phyloP scores from a whole-genome alignment of 2,888 invertebrate species.

The Caenorhabditis macrosperma region DNA sequence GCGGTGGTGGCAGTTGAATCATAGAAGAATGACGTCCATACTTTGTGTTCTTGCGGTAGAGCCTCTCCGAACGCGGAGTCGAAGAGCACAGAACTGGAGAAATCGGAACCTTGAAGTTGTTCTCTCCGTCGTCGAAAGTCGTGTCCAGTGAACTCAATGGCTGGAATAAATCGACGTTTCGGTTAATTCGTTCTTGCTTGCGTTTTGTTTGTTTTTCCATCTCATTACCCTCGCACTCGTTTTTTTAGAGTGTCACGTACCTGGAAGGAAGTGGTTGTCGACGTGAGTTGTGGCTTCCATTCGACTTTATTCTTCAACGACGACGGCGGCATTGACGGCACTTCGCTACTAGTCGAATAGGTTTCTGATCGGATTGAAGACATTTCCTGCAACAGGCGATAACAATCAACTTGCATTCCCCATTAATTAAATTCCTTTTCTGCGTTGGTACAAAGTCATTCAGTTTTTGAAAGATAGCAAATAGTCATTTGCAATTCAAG shows the following conservation, averaged over 20 bases:
- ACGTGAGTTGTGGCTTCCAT: constrained; percentile 58
- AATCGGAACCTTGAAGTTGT: constrained; percentile 14
- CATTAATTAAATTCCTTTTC: constrained; percentile 26
- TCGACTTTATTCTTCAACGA: constrained; percentile 7
- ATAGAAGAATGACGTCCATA: constrained; percentile 25
- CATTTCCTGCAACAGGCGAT: constrained; percentile 59
- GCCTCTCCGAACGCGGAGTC: constrained; percentile 29
- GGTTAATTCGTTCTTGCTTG: neutral
- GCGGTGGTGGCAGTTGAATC: constrained; percentile 26
- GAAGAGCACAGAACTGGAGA: constrained; percentile 29
- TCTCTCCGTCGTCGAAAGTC: neutral
- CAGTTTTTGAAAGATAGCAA: neutral
- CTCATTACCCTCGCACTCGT: neutral
- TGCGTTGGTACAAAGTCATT: neutral
- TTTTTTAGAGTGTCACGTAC: constrained; percentile 10
- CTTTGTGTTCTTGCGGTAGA: constrained; percentile 42
- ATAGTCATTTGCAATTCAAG: constrained; percentile 10
- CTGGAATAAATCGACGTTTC: constrained; percentile 29
- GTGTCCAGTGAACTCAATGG: constrained; percentile 18
- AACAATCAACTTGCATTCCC: constrained; percentile 10
- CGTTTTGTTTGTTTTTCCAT: neutral
- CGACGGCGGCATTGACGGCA: constrained; percentile 32
- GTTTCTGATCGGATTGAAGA: constrained; percentile 56
- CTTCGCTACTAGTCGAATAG: constrained; percentile 25
- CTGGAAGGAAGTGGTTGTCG: constrained; percentile 55